These are phyloP conservation scores for Ptyas mucosa DNA, from an alignment of 2,113 vertebrate genomes.

Conservation along the genomic window DNA sequence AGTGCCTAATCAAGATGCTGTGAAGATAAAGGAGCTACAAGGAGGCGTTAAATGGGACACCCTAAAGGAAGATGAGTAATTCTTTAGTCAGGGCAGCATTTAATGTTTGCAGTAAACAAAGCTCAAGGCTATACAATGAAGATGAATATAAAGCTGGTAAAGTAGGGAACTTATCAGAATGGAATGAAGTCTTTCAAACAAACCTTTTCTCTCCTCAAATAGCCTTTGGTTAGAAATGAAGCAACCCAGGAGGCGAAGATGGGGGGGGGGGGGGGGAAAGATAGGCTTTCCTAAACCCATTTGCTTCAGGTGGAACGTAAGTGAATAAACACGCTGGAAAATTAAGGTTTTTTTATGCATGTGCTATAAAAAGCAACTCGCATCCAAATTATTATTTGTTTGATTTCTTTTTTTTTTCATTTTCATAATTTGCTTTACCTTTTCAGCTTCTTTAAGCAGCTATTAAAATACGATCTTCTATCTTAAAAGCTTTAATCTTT, in stretches of 20 bases:
- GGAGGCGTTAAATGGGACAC: background rate
- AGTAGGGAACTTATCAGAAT: background rate
- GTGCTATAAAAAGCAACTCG: background rate
- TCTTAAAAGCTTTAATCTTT: background rate
- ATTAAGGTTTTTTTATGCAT: background rate
- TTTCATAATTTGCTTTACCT: background rate
- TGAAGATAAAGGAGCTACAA: constrained; percentile 9
- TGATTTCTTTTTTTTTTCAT: background rate
- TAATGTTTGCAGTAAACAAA: constrained; percentile 27
- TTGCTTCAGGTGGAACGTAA: background rate
- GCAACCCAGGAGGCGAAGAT: background rate
- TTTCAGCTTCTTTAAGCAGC: background rate
- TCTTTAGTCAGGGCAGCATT: constrained; percentile 9
- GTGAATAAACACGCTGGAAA: background rate
- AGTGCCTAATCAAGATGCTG: constrained; percentile 9
- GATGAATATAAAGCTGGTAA: background rate
- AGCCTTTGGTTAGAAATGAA: constrained; percentile 1
- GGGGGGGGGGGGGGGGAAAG: too few relatives aligned
- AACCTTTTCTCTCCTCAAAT: background rate
- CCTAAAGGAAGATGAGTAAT: constrained; percentile 13
- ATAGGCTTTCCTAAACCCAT: background rate
- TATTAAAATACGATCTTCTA: background rate
- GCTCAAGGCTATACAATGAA: constrained; percentile 5
- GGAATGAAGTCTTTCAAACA: background rate
- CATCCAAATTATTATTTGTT: background rate